phyloP scores from a whole-genome alignment of 2,797 vertebrate species.

The Tauraco hartlaubi region DNA sequence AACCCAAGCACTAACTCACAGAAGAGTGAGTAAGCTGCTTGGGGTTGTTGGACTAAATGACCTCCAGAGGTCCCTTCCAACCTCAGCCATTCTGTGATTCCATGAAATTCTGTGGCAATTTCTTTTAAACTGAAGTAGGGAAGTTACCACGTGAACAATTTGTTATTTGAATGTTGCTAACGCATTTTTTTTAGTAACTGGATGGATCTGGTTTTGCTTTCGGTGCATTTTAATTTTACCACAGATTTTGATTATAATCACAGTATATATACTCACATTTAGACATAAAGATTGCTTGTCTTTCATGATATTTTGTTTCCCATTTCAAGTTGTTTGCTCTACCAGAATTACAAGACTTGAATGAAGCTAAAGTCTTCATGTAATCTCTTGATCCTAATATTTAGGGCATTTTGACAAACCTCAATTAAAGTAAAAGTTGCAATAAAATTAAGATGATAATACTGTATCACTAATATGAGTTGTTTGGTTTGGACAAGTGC shows the following conservation, averaged over 20 bases:
- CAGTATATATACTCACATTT: neutral
- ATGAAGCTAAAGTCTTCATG: neutral
- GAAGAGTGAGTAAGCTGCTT: neutral
- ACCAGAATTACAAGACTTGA: neutral
- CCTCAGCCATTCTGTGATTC: neutral
- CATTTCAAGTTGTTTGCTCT: neutral
- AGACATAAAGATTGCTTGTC: neutral
- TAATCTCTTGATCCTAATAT: neutral
- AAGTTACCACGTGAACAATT: neutral
- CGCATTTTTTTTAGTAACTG: neutral
- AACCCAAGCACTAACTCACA: neutral
- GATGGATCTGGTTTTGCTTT: neutral
- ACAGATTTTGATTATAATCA: neutral
- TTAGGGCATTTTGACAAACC: neutral
- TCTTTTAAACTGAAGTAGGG: neutral
- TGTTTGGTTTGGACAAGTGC: neutral
- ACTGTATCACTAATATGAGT: neutral
- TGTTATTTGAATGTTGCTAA: neutral
- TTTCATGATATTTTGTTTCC: neutral
- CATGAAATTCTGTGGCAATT: neutral
- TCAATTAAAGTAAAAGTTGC: neutral
- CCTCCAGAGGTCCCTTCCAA: neutral
- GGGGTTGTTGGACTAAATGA: neutral
- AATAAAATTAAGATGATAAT: neutral
- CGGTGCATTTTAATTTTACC: neutral